Evolutionary conservation across 2,797 vertebrate genomes (phyloP), one percentile per base, ranked within the genome.

Genomic region (Heteromormyrus szaboi): DNA sequence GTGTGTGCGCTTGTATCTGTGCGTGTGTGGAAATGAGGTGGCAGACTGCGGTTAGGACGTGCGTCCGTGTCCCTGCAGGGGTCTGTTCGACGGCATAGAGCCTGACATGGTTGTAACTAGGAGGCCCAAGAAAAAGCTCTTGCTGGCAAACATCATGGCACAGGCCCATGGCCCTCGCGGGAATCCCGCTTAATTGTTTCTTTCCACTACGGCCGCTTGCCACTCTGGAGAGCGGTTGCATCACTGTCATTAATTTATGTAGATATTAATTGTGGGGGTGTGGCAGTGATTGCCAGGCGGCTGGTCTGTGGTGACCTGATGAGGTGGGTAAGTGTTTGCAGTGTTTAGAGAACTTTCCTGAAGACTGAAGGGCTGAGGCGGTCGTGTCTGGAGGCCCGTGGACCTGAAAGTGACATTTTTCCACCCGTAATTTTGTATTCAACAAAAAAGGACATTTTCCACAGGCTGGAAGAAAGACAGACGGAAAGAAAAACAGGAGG

Each of bases 11-110:
- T 54, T 59, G 56, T 65, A 7, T 25, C n/a, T 79, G 12, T 44
- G 9, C 17, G 79, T 48, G 79, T 83, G 37, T 83, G 90, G 93
- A 93, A 94, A 92, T 93, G 91, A 89, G 92, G 91, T 93, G 91
- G 92, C 92, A 91, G 93, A 48, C 19, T 19, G 12, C 1, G 2
- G 7, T 46, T 22, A 19, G 19, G 17, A 37, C 1, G 9, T 14
- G 29, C 5, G 12, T 72, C 53, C 4, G 4, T 54, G 53, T n/a
- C 29, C 79, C 79, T 41, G 37, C 17, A 83, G 6, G 41, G 41
- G 76, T 81, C 76, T 46, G 76, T 44, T 46, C 17, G 17, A 48
- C 41, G 37, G 79, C 41, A 83, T 8, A 22, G 79, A 48, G 79
- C 17, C 19, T 22, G 44, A 22, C 14, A 12, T n/a, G 37, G 12